A percentile compares a stretch with the other conserved stretches of the same genome.
Evolutionary conservation across 2,888 invertebrate genomes (phyloP).

Genomic region (Dendrolimus pini): DNA sequence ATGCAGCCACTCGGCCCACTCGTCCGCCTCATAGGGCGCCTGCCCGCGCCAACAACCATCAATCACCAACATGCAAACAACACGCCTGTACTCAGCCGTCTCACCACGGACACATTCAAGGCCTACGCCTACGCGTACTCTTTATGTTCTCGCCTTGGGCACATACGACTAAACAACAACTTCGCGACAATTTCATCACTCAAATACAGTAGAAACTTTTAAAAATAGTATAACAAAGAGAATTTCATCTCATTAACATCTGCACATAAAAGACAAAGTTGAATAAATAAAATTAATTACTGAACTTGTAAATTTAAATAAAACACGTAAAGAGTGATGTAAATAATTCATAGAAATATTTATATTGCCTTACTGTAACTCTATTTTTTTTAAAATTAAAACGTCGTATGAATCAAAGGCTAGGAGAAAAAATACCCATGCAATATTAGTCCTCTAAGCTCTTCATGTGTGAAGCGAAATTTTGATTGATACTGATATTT

Average conservation of each 20-base stretch:
- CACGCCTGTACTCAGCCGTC: conserved; percentile 54
- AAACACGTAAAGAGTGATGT: no score
- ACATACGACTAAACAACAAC: not conserved
- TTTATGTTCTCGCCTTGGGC: conserved; percentile 23
- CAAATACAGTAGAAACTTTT: no score
- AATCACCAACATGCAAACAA: conserved; percentile 72
- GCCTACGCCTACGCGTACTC: conserved; percentile 20
- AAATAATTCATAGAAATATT: not conserved
- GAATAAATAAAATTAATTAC: no score
- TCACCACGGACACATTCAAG: conserved; percentile 15
- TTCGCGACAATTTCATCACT: no score
- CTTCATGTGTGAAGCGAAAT: conserved; percentile 32
- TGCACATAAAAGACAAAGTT: no score
- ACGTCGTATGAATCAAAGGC: conserved; percentile 29
- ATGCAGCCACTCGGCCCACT: conserved; percentile 77
- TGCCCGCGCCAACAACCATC: conserved; percentile 62
- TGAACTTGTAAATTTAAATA: no score
- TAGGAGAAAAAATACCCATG: conserved; percentile 49
- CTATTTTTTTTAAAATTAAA: not conserved
- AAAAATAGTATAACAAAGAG: no score
- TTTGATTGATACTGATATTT: conserved; percentile 23
- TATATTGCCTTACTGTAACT: not conserved
- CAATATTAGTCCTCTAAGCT: conserved; percentile 64
- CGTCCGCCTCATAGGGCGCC: conserved; percentile 65
- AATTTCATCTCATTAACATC: no score